phyloP scores from a whole-genome alignment of 2,888 invertebrate genomes.

The Gymnoscelis rufifasciata region DNA sequence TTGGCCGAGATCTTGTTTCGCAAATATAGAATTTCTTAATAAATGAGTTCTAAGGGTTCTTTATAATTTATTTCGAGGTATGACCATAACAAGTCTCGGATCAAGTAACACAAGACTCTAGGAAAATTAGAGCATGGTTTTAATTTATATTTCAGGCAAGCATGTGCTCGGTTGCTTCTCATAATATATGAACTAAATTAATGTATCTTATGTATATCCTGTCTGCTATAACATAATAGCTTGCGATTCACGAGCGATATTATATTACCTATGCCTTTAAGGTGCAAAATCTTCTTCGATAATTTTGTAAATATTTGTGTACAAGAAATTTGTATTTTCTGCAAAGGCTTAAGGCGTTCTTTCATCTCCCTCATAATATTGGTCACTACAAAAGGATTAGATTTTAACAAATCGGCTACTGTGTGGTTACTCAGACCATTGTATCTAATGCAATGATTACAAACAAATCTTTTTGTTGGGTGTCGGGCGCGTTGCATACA shows the following conservation, averaged over 20 bases:
- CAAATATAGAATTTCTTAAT: slow-evolving; percentile 70
- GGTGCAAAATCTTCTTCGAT: no score
- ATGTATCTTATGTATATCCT: no score
- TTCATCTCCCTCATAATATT: slow-evolving; percentile 27
- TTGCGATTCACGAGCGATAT: no score
- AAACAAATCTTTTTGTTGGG: slow-evolving; percentile 67
- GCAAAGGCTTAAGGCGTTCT: slow-evolving; percentile 2
- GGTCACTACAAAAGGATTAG: slow-evolving; percentile 72
- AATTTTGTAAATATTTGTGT: no score
- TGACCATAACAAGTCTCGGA: slow-evolving; percentile 49
- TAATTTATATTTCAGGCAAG: no score
- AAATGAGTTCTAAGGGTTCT: slow-evolving; percentile 67
- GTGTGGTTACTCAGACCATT: slow-evolving; percentile 58
- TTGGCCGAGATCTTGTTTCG: slow-evolving; percentile 65
- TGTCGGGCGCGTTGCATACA: slow-evolving; percentile 42
- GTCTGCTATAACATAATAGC: no score
- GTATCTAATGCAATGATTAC: slow-evolving; percentile 55
- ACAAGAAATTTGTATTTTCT: not conserved
- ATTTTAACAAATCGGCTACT: slow-evolving; percentile 66
- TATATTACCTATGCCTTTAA: no score
- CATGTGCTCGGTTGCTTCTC: no score
- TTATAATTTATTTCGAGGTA: slow-evolving; percentile 61
- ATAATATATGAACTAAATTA: no score
- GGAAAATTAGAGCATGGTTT: no score
- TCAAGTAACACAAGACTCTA: slow-evolving; percentile 37